Evolutionary conservation across 2,797 vertebrate genomes (phyloP).

Genomic region (Lutjanus campechanus): DNA sequence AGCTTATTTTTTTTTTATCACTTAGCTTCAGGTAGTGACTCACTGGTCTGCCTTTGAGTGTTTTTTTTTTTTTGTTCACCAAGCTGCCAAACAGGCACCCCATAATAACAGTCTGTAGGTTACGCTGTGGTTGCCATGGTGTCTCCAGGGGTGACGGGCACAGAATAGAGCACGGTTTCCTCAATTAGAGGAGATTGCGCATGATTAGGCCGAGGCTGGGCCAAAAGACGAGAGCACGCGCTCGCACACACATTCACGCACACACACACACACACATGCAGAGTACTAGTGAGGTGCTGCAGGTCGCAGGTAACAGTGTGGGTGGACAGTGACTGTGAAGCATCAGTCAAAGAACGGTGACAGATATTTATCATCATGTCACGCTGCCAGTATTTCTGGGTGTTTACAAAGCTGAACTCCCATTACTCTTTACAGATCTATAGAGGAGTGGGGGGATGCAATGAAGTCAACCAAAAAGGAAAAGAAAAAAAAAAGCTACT

Average conservation of each 20-base stretch:
- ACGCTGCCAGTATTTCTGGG: neutral
- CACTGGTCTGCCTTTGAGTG: constrained; percentile 29
- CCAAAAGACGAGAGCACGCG: neutral
- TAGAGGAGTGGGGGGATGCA: neutral
- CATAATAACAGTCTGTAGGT: constrained; percentile 79
- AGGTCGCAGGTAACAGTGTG: constrained; percentile 29
- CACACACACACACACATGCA: constrained; percentile 19
- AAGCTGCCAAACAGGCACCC: constrained; percentile 51
- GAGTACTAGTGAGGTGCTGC: neutral
- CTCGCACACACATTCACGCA: constrained; percentile 7
- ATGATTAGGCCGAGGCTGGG: constrained; percentile 54
- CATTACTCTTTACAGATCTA: neutral
- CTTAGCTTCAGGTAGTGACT: constrained; percentile 35
- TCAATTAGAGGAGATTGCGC: constrained; percentile 89
- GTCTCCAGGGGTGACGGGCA: constrained; percentile 91
- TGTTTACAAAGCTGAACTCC: neutral
- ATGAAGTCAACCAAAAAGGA: neutral
- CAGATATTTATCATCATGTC: neutral
- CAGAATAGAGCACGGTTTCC: constrained; percentile 78
- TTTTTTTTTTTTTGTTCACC: constrained; percentile 47
- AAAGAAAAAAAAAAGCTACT: neutral
- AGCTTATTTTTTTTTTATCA: neutral
- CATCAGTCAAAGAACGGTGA: neutral
- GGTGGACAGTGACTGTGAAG: constrained; percentile 13
- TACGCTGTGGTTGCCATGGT: constrained; percentile 91